A percentile compares a stretch with the other conserved stretches of the same genome.
These are phyloP conservation scores for Metallyticus violacea DNA, from an alignment of 2,888 invertebrate species.

Conservation along the genomic window DNA sequence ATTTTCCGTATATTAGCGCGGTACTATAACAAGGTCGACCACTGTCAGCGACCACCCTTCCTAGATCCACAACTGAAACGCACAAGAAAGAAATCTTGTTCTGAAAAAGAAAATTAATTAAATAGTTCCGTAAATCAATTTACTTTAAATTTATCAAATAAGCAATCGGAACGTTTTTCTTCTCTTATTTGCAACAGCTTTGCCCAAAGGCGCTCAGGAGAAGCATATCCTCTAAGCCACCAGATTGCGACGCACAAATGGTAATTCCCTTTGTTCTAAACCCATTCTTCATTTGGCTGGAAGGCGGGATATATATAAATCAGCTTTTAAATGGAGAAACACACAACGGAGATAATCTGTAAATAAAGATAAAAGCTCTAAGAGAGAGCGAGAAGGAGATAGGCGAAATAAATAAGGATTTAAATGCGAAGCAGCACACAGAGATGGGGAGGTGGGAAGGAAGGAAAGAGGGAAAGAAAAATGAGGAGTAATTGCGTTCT, in stretches of 20 bases:
- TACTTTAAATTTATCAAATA: background rate
- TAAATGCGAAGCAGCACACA: background rate
- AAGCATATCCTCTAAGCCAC: background rate
- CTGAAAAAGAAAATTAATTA: background rate
- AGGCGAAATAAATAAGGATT: constrained; percentile 12
- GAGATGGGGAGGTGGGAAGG: background rate
- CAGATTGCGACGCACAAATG: background rate
- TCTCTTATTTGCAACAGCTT: background rate
- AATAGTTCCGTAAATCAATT: background rate
- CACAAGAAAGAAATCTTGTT: too few relatives aligned
- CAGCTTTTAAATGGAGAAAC: background rate
- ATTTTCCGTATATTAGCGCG: too few relatives aligned
- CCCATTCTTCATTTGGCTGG: background rate
- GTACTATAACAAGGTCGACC: too few relatives aligned
- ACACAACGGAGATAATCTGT: background rate
- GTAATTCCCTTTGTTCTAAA: background rate
- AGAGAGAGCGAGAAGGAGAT: background rate
- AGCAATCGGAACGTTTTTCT: background rate
- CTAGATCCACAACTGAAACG: too few relatives aligned
- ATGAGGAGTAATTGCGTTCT: background rate
- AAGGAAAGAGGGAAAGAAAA: background rate
- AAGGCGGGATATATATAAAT: background rate
- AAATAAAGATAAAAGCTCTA: background rate
- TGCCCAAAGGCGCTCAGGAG: background rate
- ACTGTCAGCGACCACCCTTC: too few relatives aligned